These are phyloP conservation scores for Eumerus sabulonum DNA, from an alignment of 2,888 invertebrate species.

Conservation along the genomic window DNA sequence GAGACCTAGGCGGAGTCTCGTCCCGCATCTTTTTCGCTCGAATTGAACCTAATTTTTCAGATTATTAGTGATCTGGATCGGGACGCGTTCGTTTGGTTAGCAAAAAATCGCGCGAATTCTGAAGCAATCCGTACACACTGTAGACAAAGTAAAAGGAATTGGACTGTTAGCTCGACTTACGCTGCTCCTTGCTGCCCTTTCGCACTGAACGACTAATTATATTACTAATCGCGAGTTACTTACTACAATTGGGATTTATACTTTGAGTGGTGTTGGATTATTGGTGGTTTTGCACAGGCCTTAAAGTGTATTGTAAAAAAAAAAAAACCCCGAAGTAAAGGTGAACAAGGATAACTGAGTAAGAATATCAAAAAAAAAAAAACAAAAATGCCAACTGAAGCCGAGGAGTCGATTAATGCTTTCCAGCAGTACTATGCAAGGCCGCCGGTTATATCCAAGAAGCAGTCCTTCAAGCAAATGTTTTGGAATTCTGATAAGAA, in stretches of 20 bases:
- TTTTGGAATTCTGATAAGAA: conserved; percentile 88
- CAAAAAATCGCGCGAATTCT: conserved; percentile 58
- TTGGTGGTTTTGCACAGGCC: background rate
- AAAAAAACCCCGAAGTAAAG: conserved; percentile 4
- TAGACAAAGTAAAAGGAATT: conserved; percentile 27
- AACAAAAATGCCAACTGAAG: conserved; percentile 77
- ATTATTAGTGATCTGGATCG: conserved; percentile 68
- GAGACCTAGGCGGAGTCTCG: conserved; percentile 61
- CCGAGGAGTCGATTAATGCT: conserved; percentile 80
- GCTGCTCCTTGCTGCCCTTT: too few relatives aligned
- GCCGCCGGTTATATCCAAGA: conserved; percentile 82
- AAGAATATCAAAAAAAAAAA: too few relatives aligned
- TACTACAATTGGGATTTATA: conserved; percentile 12
- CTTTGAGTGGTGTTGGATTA: conserved; percentile 8
- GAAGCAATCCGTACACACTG: conserved; percentile 8
- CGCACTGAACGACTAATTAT: background rate
- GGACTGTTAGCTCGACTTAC: too few relatives aligned
- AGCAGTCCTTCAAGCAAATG: conserved; percentile 83
- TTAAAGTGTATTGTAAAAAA: background rate
- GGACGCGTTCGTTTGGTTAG: conserved; percentile 65
- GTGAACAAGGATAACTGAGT: conserved; percentile 49
- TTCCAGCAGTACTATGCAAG: conserved; percentile 84
- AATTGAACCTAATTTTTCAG: conserved; percentile 64
- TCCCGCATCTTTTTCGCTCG: conserved; percentile 63
- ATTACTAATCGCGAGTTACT: conserved; percentile 8